These are phyloP conservation scores for Urosaurus nigricauda DNA, from an alignment of 2,797 vertebrate species.

Conservation along the genomic window DNA sequence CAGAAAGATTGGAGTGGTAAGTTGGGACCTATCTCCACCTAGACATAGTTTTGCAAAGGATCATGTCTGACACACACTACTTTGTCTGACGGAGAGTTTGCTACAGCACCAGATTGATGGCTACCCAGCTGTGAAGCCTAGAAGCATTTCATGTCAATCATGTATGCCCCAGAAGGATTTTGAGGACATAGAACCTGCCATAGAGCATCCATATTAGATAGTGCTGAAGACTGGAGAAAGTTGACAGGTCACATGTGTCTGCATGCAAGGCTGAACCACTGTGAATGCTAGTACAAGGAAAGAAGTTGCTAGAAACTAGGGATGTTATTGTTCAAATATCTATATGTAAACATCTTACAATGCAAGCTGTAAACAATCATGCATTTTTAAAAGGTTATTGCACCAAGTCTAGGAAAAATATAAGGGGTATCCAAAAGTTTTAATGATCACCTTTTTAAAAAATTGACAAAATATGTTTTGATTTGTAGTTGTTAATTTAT, in stretches of 20 bases:
- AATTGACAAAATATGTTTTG: too few species aligned
- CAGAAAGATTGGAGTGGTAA: background rate
- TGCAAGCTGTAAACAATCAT: background rate
- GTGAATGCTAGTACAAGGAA: background rate
- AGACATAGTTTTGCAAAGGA: background rate
- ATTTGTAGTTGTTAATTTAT: too few species aligned
- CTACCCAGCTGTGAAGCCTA: background rate
- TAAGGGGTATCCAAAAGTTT: too few species aligned
- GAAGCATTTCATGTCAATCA: conserved; percentile 27
- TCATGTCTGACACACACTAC: background rate
- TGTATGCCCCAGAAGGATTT: conserved; percentile 17
- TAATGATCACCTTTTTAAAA: too few species aligned
- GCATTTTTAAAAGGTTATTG: background rate
- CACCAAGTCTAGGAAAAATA: background rate
- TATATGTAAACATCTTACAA: background rate
- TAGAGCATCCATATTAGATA: conserved; percentile 15
- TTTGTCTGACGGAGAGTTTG: conserved; percentile 13
- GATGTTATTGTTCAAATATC: background rate
- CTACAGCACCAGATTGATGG: conserved; percentile 8
- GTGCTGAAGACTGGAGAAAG: background rate
- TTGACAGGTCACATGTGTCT: conserved; percentile 25
- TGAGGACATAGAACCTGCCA: background rate
- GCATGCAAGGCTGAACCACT: conserved; percentile 17
- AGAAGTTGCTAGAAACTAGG: background rate
- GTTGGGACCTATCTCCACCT: background rate